A percentile compares a stretch with the other conserved stretches of the same genome.
phyloP scores from a whole-genome alignment of 2,797 vertebrate species.

The Hippocampus kuda region DNA sequence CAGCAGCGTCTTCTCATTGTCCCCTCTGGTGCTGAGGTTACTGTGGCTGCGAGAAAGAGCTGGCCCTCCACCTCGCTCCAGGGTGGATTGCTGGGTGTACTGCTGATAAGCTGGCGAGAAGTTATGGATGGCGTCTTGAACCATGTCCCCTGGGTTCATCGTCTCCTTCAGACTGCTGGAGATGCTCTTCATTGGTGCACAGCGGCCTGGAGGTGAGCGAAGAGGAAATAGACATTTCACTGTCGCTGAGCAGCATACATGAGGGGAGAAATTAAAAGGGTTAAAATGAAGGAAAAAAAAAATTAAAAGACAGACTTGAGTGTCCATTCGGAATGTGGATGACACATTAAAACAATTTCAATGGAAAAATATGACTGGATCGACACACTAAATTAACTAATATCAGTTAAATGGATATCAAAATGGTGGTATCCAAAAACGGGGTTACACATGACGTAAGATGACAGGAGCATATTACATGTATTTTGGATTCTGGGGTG shows the following conservation, averaged over 20 bases:
- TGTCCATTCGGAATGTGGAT: not conserved
- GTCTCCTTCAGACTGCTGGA: conserved; percentile 99
- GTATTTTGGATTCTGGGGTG: no score
- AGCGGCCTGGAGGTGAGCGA: conserved; percentile 71
- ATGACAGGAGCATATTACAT: no score
- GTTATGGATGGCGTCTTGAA: conserved; percentile 98
- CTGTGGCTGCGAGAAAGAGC: conserved; percentile 83
- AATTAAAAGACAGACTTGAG: not conserved
- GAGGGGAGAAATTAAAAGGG: not conserved
- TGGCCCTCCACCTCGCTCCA: conserved; percentile 74
- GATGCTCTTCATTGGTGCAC: conserved; percentile 99
- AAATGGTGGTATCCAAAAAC: no score
- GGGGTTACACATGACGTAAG: no score
- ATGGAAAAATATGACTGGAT: not conserved
- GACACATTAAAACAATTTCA: not conserved
- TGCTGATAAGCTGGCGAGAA: conserved; percentile 99
- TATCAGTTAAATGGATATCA: not conserved
- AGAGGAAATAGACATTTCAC: not conserved
- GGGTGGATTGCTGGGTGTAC: conserved; percentile 95
- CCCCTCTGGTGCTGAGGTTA: conserved; percentile 70
- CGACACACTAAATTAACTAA: not conserved
- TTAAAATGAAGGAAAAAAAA: not conserved
- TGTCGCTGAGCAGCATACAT: not conserved
- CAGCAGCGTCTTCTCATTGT: conserved; percentile 94
- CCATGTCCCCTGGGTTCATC: conserved; percentile 97